These are phyloP conservation scores for Cantharis rustica DNA, from an alignment of 2,888 invertebrate genomes.

Conservation along the genomic window DNA sequence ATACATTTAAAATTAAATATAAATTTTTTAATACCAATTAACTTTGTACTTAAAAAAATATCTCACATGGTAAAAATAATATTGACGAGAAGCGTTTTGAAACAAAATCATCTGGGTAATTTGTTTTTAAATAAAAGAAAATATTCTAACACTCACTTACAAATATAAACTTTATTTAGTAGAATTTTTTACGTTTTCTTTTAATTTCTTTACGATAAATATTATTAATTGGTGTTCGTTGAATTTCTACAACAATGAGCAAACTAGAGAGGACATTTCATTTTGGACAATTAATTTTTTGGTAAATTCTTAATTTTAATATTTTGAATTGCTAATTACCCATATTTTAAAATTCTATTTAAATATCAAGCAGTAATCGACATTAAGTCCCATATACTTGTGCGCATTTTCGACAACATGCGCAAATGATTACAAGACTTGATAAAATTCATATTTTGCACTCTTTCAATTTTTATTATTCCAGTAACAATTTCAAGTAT, in stretches of 20 bases:
- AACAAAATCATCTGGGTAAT: background rate
- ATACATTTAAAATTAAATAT: conserved; percentile 8
- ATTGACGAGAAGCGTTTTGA: background rate
- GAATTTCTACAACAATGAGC: conserved; percentile 27
- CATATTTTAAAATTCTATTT: background rate
- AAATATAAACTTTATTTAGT: conserved; percentile 16
- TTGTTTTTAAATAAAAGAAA: background rate
- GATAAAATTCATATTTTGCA: background rate
- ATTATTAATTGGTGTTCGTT: conserved; percentile 25
- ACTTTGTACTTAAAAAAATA: background rate
- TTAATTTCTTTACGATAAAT: background rate
- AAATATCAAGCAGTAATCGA: background rate
- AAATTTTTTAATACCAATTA: background rate
- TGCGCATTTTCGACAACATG: background rate
- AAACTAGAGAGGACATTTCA: conserved; percentile 18
- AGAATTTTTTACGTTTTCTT: background rate
- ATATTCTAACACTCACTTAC: conserved; percentile 16
- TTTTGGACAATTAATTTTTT: background rate
- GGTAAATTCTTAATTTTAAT: background rate
- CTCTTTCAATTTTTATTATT: background rate
- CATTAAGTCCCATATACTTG: background rate
- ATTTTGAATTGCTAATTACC: background rate
- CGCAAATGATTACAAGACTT: background rate
- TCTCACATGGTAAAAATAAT: background rate
- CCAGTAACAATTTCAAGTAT: background rate